phyloP scores from a whole-genome alignment of 2,113 vertebrate species.

The Varanus salvator region DNA sequence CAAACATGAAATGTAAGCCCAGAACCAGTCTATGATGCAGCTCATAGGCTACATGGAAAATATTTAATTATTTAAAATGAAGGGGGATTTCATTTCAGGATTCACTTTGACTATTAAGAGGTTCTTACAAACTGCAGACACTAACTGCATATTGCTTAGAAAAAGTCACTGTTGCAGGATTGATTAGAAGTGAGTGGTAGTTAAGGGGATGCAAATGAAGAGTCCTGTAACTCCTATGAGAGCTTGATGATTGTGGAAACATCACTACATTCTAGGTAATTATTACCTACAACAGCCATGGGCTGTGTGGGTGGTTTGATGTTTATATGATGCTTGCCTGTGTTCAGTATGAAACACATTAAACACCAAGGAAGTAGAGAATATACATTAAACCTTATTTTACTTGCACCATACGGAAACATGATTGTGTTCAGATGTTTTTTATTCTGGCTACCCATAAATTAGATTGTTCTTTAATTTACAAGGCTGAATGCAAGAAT shows the following conservation, averaged over 20 bases:
- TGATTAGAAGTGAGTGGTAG: slow-evolving; percentile 4
- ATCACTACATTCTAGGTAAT: background rate
- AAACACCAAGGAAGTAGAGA: background rate
- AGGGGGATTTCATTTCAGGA: background rate
- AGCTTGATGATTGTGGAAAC: background rate
- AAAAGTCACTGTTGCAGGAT: background rate
- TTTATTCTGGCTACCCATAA: fast-evolving
- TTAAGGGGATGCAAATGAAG: slow-evolving; percentile 2
- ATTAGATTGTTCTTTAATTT: background rate
- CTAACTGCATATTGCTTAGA: background rate
- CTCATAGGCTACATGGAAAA: background rate
- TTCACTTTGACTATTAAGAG: background rate
- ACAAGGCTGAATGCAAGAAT: background rate
- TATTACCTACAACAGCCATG: slow-evolving; percentile 3
- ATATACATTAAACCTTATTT: background rate
- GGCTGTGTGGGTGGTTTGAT: background rate
- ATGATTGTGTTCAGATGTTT: background rate
- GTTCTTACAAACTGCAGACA: background rate
- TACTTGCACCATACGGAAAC: fast-evolving
- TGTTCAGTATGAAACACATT: background rate
- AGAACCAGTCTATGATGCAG: background rate
- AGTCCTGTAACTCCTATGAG: background rate
- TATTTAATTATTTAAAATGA: slow-evolving; percentile 1
- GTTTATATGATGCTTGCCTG: background rate
- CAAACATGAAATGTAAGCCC: background rate